These are phyloP conservation scores for Bruchidius siliquastri DNA, from an alignment of 2,888 invertebrate species.

Conservation along the genomic window DNA sequence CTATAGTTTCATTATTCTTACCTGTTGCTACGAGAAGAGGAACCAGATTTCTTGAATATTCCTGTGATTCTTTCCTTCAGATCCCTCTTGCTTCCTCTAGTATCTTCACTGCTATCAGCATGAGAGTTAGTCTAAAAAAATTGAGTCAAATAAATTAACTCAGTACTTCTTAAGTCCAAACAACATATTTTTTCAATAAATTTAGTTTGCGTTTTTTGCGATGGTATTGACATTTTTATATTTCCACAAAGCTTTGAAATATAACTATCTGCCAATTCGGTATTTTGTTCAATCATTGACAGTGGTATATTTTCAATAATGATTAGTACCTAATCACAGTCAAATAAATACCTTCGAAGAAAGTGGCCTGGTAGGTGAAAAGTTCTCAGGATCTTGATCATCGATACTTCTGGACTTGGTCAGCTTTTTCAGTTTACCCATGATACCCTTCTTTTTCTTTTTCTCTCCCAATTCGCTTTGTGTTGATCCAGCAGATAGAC, in stretches of 20 bases:
- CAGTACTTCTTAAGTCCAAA: no score
- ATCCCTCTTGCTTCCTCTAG: conserved; percentile 65
- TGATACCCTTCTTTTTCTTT: conserved; percentile 74
- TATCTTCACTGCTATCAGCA: conserved; percentile 64
- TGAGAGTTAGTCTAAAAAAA: conserved; percentile 59
- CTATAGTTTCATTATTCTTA: conserved; percentile 29
- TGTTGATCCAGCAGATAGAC: conserved; percentile 78
- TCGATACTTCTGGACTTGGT: conserved; percentile 82
- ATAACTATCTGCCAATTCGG: no score
- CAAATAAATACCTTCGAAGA: conserved; percentile 55
- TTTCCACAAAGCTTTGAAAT: no score
- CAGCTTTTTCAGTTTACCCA: conserved; percentile 78
- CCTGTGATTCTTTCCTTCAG: conserved; percentile 75
- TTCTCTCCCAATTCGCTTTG: conserved; percentile 75
- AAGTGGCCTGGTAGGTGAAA: conserved; percentile 40
- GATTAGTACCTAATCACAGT: no score
- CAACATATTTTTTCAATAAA: no score
- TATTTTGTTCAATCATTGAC: no score
- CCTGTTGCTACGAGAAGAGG: conserved; percentile 66
- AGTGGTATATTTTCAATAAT: no score
- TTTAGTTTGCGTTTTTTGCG: no score
- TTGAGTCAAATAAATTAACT: conserved; percentile 8
- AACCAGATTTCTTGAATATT: conserved; percentile 71
- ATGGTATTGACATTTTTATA: no score
- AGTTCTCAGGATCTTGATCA: conserved; percentile 52